Conservation (phyloP, 2,888 invertebrate genomes). For the Gastracanthus pulcherrimus region DNA sequence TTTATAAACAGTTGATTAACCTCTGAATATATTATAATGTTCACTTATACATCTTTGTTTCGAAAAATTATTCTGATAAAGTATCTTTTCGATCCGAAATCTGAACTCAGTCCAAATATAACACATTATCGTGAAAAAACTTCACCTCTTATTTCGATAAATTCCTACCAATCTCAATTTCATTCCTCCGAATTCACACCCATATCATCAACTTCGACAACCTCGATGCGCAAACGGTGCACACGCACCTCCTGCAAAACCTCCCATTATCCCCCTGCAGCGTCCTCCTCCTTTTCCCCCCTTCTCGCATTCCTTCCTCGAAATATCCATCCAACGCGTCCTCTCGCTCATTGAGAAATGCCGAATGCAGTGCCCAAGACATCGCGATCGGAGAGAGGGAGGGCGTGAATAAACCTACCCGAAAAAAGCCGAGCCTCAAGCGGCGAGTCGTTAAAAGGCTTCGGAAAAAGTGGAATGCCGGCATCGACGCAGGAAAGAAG, state of each 20-base stretch:
- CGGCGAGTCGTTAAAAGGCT: slow-evolving; percentile 57
- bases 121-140: no score
- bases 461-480: slow-evolving; percentile 62
- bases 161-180: background rate
- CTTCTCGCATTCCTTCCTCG: slow-evolving; percentile 44
- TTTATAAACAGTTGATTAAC: no score
- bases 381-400: background rate
- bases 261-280: background rate
- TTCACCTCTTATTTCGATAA: no score
- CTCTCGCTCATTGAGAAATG: slow-evolving; percentile 1
- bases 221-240: background rate
- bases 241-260: background rate
- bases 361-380: background rate
- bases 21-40: no score
- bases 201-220: background rate
- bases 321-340: slow-evolving; percentile 44
- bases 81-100: no score
- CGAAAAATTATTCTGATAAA: no score
- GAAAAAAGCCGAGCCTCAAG: slow-evolving; percentile 55
- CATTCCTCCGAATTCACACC: background rate
- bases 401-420: slow-evolving; percentile 58
- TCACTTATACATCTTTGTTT: no score
- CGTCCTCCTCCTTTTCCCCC: background rate
- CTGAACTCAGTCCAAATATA: no score
- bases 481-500: slow-evolving; percentile 60